Evolutionary conservation across 2,888 invertebrate species (phyloP).

Genomic region (Eudasyphora cyanicolor): DNA sequence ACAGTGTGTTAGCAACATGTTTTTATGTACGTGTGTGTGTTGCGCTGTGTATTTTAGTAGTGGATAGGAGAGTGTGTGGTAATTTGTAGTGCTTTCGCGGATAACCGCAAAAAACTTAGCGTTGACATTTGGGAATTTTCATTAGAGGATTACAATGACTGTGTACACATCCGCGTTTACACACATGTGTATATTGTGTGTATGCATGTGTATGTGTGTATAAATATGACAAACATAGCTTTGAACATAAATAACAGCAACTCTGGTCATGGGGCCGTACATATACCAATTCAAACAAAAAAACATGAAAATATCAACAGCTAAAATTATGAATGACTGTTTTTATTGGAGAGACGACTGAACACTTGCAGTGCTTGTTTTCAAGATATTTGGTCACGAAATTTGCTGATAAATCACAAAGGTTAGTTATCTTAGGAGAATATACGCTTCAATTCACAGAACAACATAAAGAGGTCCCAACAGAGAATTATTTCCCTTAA

Average conservation of each 20-base stretch:
- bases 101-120: constrained; percentile 48
- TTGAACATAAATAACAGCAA: constrained; percentile 3
- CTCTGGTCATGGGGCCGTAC: neutral
- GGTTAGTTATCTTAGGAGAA: no score
- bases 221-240: neutral
- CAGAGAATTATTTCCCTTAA: no score
- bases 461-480: no score
- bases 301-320: neutral
- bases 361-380: neutral
- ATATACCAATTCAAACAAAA: neutral
- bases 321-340: neutral
- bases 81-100: constrained; percentile 41
- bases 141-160: constrained; percentile 47
- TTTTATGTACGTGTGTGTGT: constrained; percentile 20
- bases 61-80: constrained; percentile 8
- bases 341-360: neutral
- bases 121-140: constrained; percentile 55
- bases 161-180: neutral
- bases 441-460: no score
- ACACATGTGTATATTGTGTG: neutral
- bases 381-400: no score
- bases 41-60: constrained; percentile 24
- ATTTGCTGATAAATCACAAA: no score
- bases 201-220: neutral
- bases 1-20: neutral